These are phyloP conservation scores for Gnathonemus echidnorhynchus DNA, from an alignment of 2,113 vertebrate genomes.

Conservation along the genomic window DNA sequence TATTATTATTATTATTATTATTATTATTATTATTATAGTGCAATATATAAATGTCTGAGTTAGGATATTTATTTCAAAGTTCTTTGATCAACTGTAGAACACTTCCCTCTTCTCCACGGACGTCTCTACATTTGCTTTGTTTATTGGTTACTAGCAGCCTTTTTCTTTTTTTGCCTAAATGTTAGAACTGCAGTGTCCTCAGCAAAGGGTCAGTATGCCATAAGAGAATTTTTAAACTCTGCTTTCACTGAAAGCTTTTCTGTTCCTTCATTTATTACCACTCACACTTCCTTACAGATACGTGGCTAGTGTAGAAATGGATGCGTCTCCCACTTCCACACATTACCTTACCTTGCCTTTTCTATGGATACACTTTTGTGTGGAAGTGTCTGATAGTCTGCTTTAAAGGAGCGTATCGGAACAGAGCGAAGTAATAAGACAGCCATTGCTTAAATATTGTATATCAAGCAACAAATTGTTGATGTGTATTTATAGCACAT, in stretches of 20 bases:
- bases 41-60: slow-evolving; percentile 45
- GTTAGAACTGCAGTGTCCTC: neutral
- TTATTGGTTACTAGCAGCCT: slow-evolving; percentile 36
- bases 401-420: neutral
- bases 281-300: neutral
- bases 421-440: neutral
- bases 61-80: slow-evolving; percentile 42
- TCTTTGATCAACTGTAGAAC: slow-evolving; percentile 42
- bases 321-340: neutral
- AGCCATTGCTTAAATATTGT: slow-evolving; percentile 1
- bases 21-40: slow-evolving; percentile 24
- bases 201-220: neutral
- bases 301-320: slow-evolving; percentile 4
- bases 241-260: neutral
- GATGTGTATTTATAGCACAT: neutral
- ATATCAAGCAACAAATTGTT: neutral
- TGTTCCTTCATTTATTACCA: neutral
- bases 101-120: slow-evolving; percentile 33
- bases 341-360: neutral
- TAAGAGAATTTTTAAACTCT: neutral
- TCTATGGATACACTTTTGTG: neutral
- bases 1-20: slow-evolving; percentile 21
- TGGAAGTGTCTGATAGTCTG: neutral
- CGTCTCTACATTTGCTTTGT: slow-evolving; percentile 44
- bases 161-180: neutral